Conservation (phyloP, 2,888 invertebrate genomes). For the Herminia tarsipennalis region DNA sequence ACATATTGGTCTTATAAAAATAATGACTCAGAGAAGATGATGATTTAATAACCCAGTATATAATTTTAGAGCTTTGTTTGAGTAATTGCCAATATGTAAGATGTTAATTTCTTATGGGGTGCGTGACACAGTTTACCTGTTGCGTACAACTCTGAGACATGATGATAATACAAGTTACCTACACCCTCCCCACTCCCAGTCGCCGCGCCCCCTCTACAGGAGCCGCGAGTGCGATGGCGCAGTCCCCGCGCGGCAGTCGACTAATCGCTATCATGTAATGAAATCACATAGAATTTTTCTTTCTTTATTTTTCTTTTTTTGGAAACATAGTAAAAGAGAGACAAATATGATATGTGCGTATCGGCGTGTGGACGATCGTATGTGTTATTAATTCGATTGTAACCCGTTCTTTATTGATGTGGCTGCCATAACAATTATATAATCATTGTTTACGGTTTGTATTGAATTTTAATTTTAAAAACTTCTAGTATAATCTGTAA, state of each 20-base stretch:
- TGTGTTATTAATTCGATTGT: constrained; percentile 77
- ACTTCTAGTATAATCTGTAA: no score
- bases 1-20: constrained; percentile 4
- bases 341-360: constrained; percentile 84
- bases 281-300: constrained; percentile 77
- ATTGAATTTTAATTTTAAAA: no score
- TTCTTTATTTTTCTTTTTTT: constrained; percentile 74
- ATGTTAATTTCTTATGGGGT: constrained; percentile 5
- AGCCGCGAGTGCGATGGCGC: constrained; percentile 59
- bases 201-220: constrained; percentile 65
- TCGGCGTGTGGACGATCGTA: constrained; percentile 81
- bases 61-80: no score
- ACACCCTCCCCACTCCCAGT: constrained; percentile 59
- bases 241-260: constrained; percentile 63
- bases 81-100: constrained; percentile 8
- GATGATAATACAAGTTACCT: constrained; percentile 61
- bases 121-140: constrained; percentile 29
- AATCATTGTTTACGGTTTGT: neutral
- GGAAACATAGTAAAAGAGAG: constrained; percentile 75
- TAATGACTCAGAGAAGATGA: constrained; percentile 1
- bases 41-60: no score
- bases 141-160: constrained; percentile 34
- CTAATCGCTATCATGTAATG: constrained; percentile 78
- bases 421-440: constrained; percentile 51
- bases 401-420: constrained; percentile 52